These are phyloP conservation scores for Rhagophthalmus giganteus DNA, from an alignment of 2,888 invertebrate species.

Conservation along the genomic window DNA sequence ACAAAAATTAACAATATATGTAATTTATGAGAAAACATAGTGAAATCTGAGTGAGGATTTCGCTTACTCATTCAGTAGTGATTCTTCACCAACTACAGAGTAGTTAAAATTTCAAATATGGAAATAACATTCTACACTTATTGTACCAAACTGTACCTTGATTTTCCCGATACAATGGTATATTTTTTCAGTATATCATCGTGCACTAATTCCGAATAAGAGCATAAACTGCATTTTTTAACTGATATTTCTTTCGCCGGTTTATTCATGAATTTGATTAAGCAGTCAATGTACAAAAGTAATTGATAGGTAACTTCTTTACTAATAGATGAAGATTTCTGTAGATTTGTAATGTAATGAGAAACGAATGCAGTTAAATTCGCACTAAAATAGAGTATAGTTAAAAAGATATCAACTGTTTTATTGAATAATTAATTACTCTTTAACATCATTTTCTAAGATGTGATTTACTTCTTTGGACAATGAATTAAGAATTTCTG, in stretches of 20 bases:
- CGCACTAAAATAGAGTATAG: slow-evolving; percentile 41
- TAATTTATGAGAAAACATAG: no score
- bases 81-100: no score
- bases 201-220: slow-evolving; percentile 44
- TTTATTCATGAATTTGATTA: slow-evolving; percentile 43
- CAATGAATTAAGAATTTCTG: slow-evolving; percentile 37
- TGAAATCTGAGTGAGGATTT: no score
- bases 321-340: slow-evolving; percentile 18
- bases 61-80: no score
- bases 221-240: slow-evolving; percentile 44
- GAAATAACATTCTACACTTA: no score
- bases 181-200: slow-evolving; percentile 46
- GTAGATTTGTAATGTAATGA: slow-evolving; percentile 35
- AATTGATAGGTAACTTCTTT: slow-evolving; percentile 38
- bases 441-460: slow-evolving; percentile 11
- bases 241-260: slow-evolving; percentile 39
- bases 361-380: slow-evolving; percentile 32
- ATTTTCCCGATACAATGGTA: slow-evolving; percentile 34
- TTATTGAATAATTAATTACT: slow-evolving; percentile 13
- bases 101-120: no score
- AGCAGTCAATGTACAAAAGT: slow-evolving; percentile 47
- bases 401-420: not conserved
- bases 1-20: no score
- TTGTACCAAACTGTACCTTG: slow-evolving; percentile 39
- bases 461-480: slow-evolving; percentile 12